phyloP scores from a whole-genome alignment of 2,113 vertebrate species.

The Natator depressus region DNA sequence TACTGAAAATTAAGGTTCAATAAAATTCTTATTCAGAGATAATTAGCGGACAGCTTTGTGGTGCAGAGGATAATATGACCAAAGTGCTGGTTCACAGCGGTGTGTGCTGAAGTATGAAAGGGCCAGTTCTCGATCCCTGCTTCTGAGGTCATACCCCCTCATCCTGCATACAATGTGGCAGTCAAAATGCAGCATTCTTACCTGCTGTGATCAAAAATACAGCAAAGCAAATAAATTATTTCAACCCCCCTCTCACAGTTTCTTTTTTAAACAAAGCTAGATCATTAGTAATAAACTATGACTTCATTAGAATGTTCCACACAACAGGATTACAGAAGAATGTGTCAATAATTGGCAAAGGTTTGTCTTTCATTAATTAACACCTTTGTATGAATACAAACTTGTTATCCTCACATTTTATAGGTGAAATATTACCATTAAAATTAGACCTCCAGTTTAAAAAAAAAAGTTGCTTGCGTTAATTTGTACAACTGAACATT shows the following conservation, averaged over 20 bases:
- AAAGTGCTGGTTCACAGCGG: slow-evolving; percentile 80
- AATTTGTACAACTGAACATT: slow-evolving; percentile 74
- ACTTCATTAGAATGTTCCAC: slow-evolving; percentile 81
- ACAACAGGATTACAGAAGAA: slow-evolving; percentile 83
- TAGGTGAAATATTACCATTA: slow-evolving; percentile 84
- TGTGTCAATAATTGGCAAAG: slow-evolving; percentile 85
- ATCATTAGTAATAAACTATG: slow-evolving; percentile 79
- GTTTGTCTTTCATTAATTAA: slow-evolving; percentile 93
- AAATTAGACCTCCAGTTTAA: slow-evolving; percentile 71
- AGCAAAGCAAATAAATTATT: slow-evolving; percentile 88
- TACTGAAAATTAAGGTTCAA: slow-evolving; percentile 90
- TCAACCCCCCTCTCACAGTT: slow-evolving; percentile 58
- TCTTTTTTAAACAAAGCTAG: slow-evolving; percentile 69
- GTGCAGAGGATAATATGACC: slow-evolving; percentile 69
- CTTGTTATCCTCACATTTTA: slow-evolving; percentile 80
- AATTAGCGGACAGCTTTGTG: slow-evolving; percentile 85
- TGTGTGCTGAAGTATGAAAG: slow-evolving; percentile 82
- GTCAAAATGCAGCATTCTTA: slow-evolving; percentile 79
- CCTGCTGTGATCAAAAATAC: slow-evolving; percentile 85
- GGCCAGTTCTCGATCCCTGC: slow-evolving; percentile 56
- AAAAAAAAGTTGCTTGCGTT: slow-evolving; percentile 72
- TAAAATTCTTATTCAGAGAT: slow-evolving; percentile 91
- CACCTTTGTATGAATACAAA: slow-evolving; percentile 87
- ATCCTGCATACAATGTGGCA: slow-evolving; percentile 71
- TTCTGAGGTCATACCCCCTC: slow-evolving; percentile 63